Conservation (phyloP, 2,797 vertebrate genomes). For the Lutjanus argentimaculatus region DNA sequence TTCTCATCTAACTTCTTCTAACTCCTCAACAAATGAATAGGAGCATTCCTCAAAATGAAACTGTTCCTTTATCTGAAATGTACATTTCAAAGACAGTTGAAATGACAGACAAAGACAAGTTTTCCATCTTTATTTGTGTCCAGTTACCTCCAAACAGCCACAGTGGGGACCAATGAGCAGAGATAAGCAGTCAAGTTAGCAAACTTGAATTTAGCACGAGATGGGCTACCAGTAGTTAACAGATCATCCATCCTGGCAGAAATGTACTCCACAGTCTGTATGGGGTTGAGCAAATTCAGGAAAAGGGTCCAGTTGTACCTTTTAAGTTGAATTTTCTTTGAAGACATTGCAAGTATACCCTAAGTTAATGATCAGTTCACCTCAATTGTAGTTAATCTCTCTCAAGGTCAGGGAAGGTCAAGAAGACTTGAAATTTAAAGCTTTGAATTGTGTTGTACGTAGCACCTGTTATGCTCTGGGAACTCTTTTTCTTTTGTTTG, state of each 20-base stretch:
- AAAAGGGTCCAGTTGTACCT: neutral
- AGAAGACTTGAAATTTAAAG: neutral
- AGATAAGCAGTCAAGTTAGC: no score
- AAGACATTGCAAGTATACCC: neutral
- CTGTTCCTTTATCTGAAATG: no score
- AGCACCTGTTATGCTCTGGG: no score
- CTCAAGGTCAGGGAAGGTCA: neutral
- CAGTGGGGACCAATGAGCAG: no score
- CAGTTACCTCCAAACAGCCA: no score
- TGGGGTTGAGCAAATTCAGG: neutral
- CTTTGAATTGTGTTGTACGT: neutral
- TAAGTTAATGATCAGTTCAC: neutral
- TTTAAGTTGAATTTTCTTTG: neutral
- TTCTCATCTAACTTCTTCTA: no score
- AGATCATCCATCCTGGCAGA: neutral
- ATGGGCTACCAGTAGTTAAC: neutral
- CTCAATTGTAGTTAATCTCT: neutral
- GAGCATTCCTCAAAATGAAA: no score
- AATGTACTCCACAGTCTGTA: slow-evolving; percentile 13
- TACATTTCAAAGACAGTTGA: no score
- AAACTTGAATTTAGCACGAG: neutral
- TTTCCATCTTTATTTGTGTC: no score
- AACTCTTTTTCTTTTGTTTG: no score
- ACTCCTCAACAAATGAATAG: no score
- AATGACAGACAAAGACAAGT: no score